Evolutionary conservation across 2,888 invertebrate species (phyloP), one percentile per base, ranked within the genome.

Genomic region (Acleris literana): DNA sequence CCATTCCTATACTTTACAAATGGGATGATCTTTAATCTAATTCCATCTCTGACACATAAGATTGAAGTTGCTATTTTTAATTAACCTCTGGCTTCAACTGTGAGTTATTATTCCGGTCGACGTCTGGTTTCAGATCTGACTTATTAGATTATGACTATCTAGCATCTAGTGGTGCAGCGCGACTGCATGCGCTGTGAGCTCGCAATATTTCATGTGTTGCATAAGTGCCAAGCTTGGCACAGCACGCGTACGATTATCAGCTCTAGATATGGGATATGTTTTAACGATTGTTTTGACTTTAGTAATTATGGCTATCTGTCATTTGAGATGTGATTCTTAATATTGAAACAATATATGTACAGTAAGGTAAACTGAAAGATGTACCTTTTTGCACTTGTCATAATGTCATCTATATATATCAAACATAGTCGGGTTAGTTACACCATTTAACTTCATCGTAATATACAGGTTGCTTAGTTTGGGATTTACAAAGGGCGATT

Each of bases 21-120:
- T 83, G 77, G 78, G 82, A 82, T 75, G 81, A 79, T 78, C 81
- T 80, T 77, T 82, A 85, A 89, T 88, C 86, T 83, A 82, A 82
- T 81, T 83, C 78, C 74, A 87, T 88, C 86, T 87, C 84, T 83
- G 86, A 86, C 87, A 85, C 81, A 78, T 82, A 77, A 83, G 83
- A 88, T 87, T 87, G 87, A 86, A 90, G 90, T 88, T 88, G 89
- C 90, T 88, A 89, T 92, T 92, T 92, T 92, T 92, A 92, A 92
- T 92, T 92, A 92, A 92, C 92, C 92, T 89, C 88, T 89, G 87
- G 83, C 88, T 85, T 85, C 86, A 84, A 85, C 83, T 79, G 83
- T 87, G 88, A 91, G 89, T 88, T 89, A 91, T 90, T 88, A 84
- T 88, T 83, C 74, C 80, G 80, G 85, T 82, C 85, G 88, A 90